These are phyloP conservation scores for Neodiprion lecontei DNA, from an alignment of 1,140 invertebrate species.

Conservation along the genomic window DNA sequence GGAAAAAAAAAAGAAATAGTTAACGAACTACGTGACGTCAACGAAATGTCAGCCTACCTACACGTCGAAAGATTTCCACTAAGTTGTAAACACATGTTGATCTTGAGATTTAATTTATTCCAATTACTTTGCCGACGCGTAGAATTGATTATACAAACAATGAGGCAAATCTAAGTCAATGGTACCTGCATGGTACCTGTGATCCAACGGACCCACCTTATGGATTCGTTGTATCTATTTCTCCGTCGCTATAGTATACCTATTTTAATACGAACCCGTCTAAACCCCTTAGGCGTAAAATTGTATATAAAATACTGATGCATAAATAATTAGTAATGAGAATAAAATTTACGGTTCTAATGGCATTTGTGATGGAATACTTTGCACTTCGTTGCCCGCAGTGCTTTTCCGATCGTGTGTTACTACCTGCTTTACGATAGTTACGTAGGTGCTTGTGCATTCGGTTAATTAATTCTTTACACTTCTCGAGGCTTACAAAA, in stretches of 20 bases:
- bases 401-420: background rate
- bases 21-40: no score
- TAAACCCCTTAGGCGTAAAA: background rate
- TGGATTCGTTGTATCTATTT: no score
- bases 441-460: background rate
- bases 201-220: no score
- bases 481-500: background rate
- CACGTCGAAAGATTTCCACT: no score
- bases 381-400: background rate
- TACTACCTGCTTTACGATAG: background rate
- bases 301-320: background rate
- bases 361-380: background rate
- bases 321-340: background rate
- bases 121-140: no score
- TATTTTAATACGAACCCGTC: background rate
- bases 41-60: no score
- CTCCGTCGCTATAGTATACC: background rate
- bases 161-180: no score
- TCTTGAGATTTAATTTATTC: no score
- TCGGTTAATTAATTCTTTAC: conserved; percentile 3
- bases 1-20: no score
- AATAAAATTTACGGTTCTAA: background rate
- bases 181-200: no score
- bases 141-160: no score
- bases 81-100: no score